A percentile compares a stretch with the other conserved stretches of the same genome.
These are phyloP conservation scores for Chelon labrosus DNA, from an alignment of 2,797 vertebrate species.

Conservation along the genomic window DNA sequence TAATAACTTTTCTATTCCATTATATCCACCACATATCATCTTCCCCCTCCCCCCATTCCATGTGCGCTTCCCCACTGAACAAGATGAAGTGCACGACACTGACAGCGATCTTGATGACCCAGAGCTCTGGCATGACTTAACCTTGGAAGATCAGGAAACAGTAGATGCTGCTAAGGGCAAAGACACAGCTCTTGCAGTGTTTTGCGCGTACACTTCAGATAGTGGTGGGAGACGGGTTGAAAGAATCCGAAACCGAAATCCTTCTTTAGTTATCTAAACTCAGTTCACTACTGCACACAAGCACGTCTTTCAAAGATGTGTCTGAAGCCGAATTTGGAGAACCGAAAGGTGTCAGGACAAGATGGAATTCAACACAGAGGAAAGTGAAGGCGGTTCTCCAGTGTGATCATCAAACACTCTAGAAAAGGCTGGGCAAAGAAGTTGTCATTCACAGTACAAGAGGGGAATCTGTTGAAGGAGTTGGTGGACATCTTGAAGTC, in stretches of 20 bases:
- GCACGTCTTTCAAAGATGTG: conserved; percentile 50
- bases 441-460: conserved; percentile 29
- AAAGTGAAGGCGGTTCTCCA: conserved; percentile 50
- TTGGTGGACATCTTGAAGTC: conserved; percentile 46
- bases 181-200: conserved; percentile 48
- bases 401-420: conserved; percentile 45
- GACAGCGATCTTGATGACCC: conserved; percentile 41
- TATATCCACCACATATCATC: too few species aligned
- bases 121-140: conserved; percentile 53
- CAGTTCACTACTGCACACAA: conserved; percentile 50
- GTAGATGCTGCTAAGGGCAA: conserved; percentile 44
- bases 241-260: too few species aligned
- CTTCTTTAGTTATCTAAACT: conserved; percentile 43
- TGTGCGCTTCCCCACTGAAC: too few species aligned
- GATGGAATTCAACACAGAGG: conserved; percentile 56
- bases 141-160: conserved; percentile 47
- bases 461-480: conserved; percentile 57
- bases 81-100: too few species aligned
- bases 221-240: conserved; percentile 52
- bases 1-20: too few species aligned
- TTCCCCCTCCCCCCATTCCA: too few species aligned
- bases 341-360: conserved; percentile 33
- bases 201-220: conserved; percentile 55
- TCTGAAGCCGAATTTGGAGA: conserved; percentile 56
- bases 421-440: conserved; percentile 19